Percentiles rank a stretch among this genome's conserved stretches.
phyloP scores from a whole-genome alignment of 2,888 invertebrate species.

The Netelia melanura region DNA sequence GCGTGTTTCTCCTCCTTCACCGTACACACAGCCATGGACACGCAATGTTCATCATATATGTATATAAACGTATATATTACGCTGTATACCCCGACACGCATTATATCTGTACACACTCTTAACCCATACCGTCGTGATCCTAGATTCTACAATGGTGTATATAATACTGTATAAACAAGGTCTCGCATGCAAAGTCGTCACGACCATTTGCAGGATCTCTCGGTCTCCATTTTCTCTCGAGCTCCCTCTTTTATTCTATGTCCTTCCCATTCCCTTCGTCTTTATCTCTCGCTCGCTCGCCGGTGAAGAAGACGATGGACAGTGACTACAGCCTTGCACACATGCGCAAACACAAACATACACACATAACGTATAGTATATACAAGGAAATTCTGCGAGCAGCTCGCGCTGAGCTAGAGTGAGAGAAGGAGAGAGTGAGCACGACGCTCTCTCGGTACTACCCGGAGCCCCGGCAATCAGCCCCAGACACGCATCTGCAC shows the following conservation, averaged over 20 bases:
- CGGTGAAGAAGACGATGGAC: constrained; percentile 52
- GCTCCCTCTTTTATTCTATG: constrained; percentile 35
- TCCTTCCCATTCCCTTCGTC: constrained; percentile 56
- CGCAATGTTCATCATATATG: constrained; percentile 33
- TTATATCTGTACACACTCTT: constrained; percentile 42
- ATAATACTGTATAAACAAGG: constrained; percentile 53
- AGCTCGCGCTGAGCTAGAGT: constrained; percentile 40
- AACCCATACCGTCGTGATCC: constrained; percentile 21
- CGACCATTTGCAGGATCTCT: constrained; percentile 39
- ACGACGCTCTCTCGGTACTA: constrained; percentile 46
- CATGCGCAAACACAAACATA: constrained; percentile 29
- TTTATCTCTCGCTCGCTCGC: constrained; percentile 52
- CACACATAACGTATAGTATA: background rate
- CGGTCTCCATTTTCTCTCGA: constrained; percentile 44
- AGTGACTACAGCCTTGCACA: constrained; percentile 32
- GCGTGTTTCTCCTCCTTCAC: constrained; percentile 21
- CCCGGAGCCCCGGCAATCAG: constrained; percentile 78
- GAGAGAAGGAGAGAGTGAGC: constrained; percentile 4
- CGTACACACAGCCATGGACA: constrained; percentile 51
- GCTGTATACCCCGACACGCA: constrained; percentile 4
- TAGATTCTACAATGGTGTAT: constrained; percentile 25
- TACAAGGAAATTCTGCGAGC: constrained; percentile 37
- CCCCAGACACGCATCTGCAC: constrained; percentile 79
- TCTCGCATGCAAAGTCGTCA: constrained; percentile 58
- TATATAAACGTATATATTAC: constrained; percentile 16